Evolutionary conservation across 1,140 invertebrate genomes (phyloP), one percentile per base, ranked within the genome.

Genomic region (Tetramorium alpestre): DNA sequence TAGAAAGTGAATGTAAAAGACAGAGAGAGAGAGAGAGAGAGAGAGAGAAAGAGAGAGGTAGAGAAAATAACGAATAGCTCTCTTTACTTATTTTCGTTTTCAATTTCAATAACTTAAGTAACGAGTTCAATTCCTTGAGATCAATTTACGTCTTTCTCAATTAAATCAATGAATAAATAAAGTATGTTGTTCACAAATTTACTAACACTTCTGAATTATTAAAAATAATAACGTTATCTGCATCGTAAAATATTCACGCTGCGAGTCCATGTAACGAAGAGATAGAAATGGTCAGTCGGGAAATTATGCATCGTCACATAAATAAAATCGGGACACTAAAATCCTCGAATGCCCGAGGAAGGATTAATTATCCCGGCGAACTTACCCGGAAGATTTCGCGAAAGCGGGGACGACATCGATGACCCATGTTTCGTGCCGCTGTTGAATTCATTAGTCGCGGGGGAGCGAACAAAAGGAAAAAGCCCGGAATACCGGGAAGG

Each of bases 401-500:
- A 54, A 69, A 69, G 44, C 28, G 44, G 33, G 25, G 18, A 8
- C 18, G 33, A 41, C 64, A 70, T 56, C 65, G 78, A 44, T 56
- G 78, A 81, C 38, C 38, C 5, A 16, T 56, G 49, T 81, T 81
- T 56, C 78, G 65, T 72, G 78, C 38, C 64, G 47, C 49, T 25
- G 65, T 70, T 81, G 22, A 81, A 81, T 81, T 81, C 64, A 72
- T 81, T 70, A 81, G 33, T 54, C 28, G 60, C 47, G 73, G n/a
- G 38, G 25, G 5, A 28, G 44, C 33, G 16, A 64, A 25, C 38
- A 44, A 44, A 49, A 51, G 47, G 60, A 22, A 77, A 76, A 77
- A 28, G 41, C 0, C 54, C 54, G 70, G 33, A 49, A 62, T 76
- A 62, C 81, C 41, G 33, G 16, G 41, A 75, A 75, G 25, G 6